Base-by-base conservation (phyloP, 2,888 invertebrate species). In the Acleris cristana region DNA sequence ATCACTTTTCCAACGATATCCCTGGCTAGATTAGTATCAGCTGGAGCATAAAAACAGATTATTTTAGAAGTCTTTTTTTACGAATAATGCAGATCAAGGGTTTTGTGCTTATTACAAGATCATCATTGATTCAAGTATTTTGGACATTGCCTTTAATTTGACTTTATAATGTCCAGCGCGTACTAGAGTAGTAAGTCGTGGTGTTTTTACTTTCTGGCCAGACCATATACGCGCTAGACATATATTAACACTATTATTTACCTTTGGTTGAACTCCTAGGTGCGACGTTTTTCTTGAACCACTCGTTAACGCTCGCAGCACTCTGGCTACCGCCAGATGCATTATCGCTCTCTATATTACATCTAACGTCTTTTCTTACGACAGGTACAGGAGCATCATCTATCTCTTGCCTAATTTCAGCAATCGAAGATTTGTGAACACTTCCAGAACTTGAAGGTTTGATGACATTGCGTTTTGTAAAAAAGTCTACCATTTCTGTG, bases 281-380 rank as follows among this genome's bases (percentile, higher is more conserved):
- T 0, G 79, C 74, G 1, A 72, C 77, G 18, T 77, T 82, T 54
- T 72, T 81, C 51, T 66, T 78, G 7, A 88, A 76, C 89, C 89
- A 89, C 7, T 86, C 82, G 8, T 80, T 74, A 3, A 89, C 80
- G 54, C 79, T 85, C 0, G 81, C 80, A 0, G 72, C 54, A 10
- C 82, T 85, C 0, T 74, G 71, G 1, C 68, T 77, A 54, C 81
- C 81, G 1, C 69, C 74, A n/a, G 77, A 71, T 8, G 69, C n/a
- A 72, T 68, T 69, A 76, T 45, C 78, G 75, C 70, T 81, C 79
- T 71, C 63, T 68, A 69, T 56, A 70, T 74, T 14, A 62, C 71
- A 10, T 55, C 55, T 61, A 1, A 51, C 19, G 34, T 26, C 44
- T 58, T 55, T 60, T 62, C 18, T 60, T 56, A 6, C 16, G 40